Percentiles rank a stretch among this genome's conserved stretches.
Conservation (phyloP, 2,797 vertebrate species). For the Taeniopygia guttata region DNA sequence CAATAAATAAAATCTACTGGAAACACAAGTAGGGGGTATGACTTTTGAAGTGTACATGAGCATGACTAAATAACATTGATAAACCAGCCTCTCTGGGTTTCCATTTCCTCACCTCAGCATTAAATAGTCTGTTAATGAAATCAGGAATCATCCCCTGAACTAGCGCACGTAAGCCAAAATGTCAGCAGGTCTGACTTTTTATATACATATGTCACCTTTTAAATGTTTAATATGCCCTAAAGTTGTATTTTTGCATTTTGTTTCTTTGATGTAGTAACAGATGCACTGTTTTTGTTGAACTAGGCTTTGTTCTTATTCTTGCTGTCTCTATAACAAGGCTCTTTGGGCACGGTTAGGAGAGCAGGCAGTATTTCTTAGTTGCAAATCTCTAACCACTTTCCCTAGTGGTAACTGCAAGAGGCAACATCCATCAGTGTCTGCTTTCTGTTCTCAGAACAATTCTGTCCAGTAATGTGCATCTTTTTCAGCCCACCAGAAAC, state of each 20-base stretch:
- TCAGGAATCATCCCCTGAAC: slow-evolving; percentile 21
- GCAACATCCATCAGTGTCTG: neutral
- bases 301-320: slow-evolving; percentile 6
- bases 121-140: slow-evolving; percentile 16
- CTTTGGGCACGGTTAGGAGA: slow-evolving; percentile 6
- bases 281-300: slow-evolving; percentile 47
- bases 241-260: slow-evolving; percentile 64
- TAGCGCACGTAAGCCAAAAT: slow-evolving; percentile 32
- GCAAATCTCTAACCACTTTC: slow-evolving; percentile 48
- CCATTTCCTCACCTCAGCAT: slow-evolving; percentile 6
- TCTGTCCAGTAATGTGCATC: neutral
- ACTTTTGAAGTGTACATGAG: neutral
- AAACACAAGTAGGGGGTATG: neutral
- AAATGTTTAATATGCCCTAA: slow-evolving; percentile 69
- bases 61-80: neutral
- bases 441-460: slow-evolving; percentile 17
- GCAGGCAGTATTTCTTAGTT: slow-evolving; percentile 24
- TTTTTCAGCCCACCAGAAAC: neutral
- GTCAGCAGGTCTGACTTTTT: slow-evolving; percentile 54
- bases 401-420: neutral
- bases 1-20: neutral
- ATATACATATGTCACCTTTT: slow-evolving; percentile 53
- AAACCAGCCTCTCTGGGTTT: neutral
- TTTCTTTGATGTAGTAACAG: slow-evolving; percentile 66
- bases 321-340: slow-evolving; percentile 16